Percentiles rank a stretch among this genome's conserved stretches.
Conservation (phyloP, 2,113 vertebrate genomes). For the Odocoileus virginianus region DNA sequence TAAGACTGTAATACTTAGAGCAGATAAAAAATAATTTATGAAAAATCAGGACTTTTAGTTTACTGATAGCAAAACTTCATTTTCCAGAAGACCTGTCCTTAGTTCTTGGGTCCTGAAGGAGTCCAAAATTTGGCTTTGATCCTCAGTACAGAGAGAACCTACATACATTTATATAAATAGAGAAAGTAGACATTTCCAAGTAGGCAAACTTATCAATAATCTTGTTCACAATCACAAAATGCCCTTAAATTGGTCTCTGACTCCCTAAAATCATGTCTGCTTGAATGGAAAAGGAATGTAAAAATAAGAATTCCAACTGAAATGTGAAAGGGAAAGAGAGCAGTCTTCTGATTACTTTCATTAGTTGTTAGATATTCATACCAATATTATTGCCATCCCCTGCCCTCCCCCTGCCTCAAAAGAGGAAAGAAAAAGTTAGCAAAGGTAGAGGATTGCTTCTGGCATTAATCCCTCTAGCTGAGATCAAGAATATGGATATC, state of each 20-base stretch:
- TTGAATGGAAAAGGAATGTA: not conserved
- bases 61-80: not conserved
- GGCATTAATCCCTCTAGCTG: slow-evolving; percentile 61
- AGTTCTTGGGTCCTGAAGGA: not conserved
- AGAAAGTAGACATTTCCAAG: not conserved
- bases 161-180: not conserved
- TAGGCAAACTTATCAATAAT: not conserved
- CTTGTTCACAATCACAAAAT: not conserved
- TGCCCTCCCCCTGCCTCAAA: not conserved
- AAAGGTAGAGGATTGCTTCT: slow-evolving; percentile 62
- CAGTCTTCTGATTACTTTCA: not conserved
- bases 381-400: not conserved
- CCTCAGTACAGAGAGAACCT: not conserved
- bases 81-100: not conserved
- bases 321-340: not conserved
- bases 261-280: not conserved
- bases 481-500: slow-evolving; percentile 55
- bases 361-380: not conserved
- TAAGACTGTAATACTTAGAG: not conserved
- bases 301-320: not conserved
- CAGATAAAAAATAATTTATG: not conserved
- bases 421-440: slow-evolving; percentile 12
- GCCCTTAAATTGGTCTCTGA: not conserved
- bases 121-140: not conserved
- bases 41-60: not conserved